Conservation (phyloP, 2,797 vertebrate genomes). For the Tragopan temminckii region DNA sequence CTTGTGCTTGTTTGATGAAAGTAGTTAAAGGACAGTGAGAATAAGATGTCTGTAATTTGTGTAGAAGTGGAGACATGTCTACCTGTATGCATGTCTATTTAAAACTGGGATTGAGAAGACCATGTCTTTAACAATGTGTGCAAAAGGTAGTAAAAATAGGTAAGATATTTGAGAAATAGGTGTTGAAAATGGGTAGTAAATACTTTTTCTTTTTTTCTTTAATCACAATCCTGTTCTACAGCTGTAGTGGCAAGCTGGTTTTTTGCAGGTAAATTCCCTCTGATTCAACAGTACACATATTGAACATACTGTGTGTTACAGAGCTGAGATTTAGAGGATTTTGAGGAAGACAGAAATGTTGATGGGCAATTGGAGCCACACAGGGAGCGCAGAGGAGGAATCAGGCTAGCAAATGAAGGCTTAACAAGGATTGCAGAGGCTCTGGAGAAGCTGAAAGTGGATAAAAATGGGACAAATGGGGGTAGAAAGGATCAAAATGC, state of each 20-base stretch:
- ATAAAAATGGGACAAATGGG: conserved; percentile 69
- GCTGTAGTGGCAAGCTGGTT: background rate
- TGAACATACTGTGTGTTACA: conserved; percentile 59
- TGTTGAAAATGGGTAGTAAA: background rate
- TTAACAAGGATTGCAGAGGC: conserved; percentile 68
- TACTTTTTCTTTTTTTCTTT: background rate
- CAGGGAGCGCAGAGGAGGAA: conserved; percentile 59
- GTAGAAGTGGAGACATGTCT: background rate
- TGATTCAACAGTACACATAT: conserved; percentile 56
- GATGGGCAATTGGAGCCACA: conserved; percentile 75
- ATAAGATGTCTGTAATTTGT: background rate
- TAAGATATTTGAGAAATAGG: background rate
- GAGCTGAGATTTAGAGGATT: conserved; percentile 73
- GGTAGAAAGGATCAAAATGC: conserved; percentile 49
- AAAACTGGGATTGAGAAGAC: conserved; percentile 39
- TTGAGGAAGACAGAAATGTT: conserved; percentile 69
- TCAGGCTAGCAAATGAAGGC: conserved; percentile 68
- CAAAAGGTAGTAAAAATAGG: background rate
- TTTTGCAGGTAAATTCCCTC: conserved; percentile 52
- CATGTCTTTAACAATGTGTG: background rate
- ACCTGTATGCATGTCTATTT: background rate
- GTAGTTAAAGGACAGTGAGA: background rate
- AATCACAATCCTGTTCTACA: background rate
- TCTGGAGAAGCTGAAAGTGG: conserved; percentile 59
- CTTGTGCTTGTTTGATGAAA: background rate